phyloP scores from a whole-genome alignment of 2,888 invertebrate genomes.

The Tachina lurida region DNA sequence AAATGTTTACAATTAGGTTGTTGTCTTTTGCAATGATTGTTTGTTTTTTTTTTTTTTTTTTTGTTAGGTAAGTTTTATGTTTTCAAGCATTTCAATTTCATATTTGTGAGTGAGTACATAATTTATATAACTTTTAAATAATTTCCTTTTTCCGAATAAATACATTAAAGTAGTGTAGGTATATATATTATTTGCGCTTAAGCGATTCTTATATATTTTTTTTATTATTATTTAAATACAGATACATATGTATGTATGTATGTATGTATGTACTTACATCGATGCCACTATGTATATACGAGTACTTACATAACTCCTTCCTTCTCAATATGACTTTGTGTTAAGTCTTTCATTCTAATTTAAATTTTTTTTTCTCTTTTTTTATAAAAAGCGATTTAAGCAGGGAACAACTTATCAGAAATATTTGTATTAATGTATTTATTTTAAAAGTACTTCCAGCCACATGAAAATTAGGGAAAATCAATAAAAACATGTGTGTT shows the following conservation, averaged over 20 bases:
- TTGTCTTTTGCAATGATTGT: slow-evolving; percentile 36
- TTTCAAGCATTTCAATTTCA: slow-evolving; percentile 55
- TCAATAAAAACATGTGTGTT: neutral
- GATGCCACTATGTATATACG: too few species aligned
- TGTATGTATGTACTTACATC: neutral
- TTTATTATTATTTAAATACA: slow-evolving; percentile 51
- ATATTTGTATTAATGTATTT: slow-evolving; percentile 9
- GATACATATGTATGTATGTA: slow-evolving; percentile 1
- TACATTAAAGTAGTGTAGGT: slow-evolving; percentile 36
- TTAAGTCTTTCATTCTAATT: neutral
- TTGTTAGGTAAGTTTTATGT: neutral
- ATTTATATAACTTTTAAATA: slow-evolving; percentile 3
- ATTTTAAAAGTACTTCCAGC: neutral
- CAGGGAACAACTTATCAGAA: slow-evolving; percentile 15
- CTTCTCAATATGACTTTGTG: slow-evolving; percentile 15
- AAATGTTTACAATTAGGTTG: slow-evolving; percentile 40
- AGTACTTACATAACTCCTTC: too few species aligned
- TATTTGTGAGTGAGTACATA: neutral
- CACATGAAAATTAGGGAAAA: neutral
- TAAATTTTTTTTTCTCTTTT: neutral
- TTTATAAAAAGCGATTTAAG: slow-evolving; percentile 1
- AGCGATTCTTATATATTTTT: slow-evolving; percentile 34
- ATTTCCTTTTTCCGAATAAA: slow-evolving; percentile 19
- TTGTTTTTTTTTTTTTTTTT: slow-evolving; percentile 14
- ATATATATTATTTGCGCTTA: slow-evolving; percentile 41